Base-by-base conservation (phyloP, 2,797 vertebrate species). In the Platalea minor region DNA sequence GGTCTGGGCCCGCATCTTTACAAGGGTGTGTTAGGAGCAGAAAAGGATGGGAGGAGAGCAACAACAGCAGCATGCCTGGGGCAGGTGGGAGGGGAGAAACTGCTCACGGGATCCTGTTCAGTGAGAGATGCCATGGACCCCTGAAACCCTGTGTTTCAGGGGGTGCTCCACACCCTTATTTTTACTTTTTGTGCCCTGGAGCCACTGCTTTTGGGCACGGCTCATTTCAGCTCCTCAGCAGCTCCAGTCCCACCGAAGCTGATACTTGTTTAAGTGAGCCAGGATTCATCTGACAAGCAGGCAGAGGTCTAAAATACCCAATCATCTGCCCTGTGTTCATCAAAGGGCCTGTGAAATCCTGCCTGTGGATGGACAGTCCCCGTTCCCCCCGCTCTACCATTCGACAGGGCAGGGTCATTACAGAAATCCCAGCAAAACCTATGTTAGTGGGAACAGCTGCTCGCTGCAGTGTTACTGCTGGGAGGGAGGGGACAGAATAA, bases 81-180 rank as follows among this genome's bases (percentile, higher is more conserved):
- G 41, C 0, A 0, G 12, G 12, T 2, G 9, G 28, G 19, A 84
- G 7, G 33, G 15, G 15, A 88, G 20, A 61, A 93, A 61, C 18
- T 0, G 0, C 15, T 48, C 25, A 13, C 0, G 3, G 72, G 37
- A 51, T n/a, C 12, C 64, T 50, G n/a, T 33, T 7, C 56, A 60
- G 41, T 9, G 2, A n/a, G 15, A 5, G 7, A 11, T 28, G 59
- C 57, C 19, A 10, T 1, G 17, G 68, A 35, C 6, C 17, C 35
- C 46, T 26, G 37, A 68, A 78, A 39, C 7, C 13, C 13, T 7
- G 2, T 6, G 14, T 35, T 64, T 48, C 6, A 3, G 10, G 35
- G 33, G 17, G 7, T 48, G n/a, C 50, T 45, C 39, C 13, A 26
- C 28, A 69, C 14, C 12, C 21, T 23, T 39, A 1, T 5, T 80